Evolutionary conservation across 2,797 vertebrate species (phyloP).

Genomic region (Melanotaenia trifasciata): DNA sequence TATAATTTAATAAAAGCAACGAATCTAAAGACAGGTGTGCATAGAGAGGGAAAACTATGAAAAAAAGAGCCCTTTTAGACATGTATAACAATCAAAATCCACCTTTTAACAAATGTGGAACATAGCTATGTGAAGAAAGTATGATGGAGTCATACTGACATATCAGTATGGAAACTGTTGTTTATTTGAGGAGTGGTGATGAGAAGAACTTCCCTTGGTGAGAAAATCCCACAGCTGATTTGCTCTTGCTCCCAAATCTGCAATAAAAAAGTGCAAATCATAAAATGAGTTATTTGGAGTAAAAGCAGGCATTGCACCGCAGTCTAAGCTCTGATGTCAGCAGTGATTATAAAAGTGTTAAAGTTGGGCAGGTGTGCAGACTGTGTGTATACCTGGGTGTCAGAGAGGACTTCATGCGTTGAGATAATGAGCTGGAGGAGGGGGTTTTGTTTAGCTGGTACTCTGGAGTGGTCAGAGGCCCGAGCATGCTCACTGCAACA

Average conservation of each 20-base stretch:
- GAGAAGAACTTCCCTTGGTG: slow-evolving; percentile 93
- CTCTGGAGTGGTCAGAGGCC: slow-evolving; percentile 95
- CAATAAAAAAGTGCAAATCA: slow-evolving; percentile 31
- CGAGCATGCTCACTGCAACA: slow-evolving; percentile 90
- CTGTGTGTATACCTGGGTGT: slow-evolving; percentile 88
- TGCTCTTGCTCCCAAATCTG: slow-evolving; percentile 95
- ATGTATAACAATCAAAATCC: slow-evolving; percentile 43
- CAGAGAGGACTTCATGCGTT: slow-evolving; percentile 89
- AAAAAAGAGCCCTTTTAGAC: slow-evolving; percentile 32
- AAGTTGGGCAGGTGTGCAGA: not conserved
- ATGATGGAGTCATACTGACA: slow-evolving; percentile 14
- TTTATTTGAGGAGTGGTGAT: slow-evolving; percentile 91
- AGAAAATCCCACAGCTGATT: slow-evolving; percentile 83
- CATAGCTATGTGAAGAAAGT: slow-evolving; percentile 21
- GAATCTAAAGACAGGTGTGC: slow-evolving; percentile 29
- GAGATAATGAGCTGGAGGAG: slow-evolving; percentile 93
- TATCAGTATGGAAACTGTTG: slow-evolving; percentile 22
- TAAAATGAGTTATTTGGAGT: slow-evolving; percentile 11
- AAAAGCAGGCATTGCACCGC: slow-evolving; percentile 26
- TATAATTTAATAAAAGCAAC: slow-evolving; percentile 19
- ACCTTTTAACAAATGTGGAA: not conserved
- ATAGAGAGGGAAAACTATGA: slow-evolving; percentile 35
- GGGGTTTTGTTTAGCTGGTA: slow-evolving; percentile 93
- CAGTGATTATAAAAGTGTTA: not conserved
- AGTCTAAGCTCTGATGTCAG: slow-evolving; percentile 20